Evolutionary conservation across 2,113 vertebrate species (phyloP).

Genomic region (Cynocephalus volans): DNA sequence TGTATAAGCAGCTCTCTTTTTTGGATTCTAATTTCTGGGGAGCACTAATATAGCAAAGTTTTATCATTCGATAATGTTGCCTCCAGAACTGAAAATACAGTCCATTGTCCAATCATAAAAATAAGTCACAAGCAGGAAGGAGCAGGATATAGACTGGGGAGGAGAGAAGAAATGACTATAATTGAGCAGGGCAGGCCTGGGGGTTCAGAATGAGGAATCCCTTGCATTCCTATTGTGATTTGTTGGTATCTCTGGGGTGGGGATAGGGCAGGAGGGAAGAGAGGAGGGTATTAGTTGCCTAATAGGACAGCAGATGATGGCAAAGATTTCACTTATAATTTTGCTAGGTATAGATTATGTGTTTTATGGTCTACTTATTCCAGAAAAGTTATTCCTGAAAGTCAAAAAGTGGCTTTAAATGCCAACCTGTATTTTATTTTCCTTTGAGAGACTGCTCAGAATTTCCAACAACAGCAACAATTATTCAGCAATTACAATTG

Average conservation of each 20-base stretch:
- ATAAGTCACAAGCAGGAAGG: background rate
- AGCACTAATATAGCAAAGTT: background rate
- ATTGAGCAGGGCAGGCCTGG: background rate
- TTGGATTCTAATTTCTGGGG: background rate
- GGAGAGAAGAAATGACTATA: background rate
- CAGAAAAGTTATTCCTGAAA: background rate
- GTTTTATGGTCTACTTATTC: background rate
- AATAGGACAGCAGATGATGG: background rate
- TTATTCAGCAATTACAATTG: background rate
- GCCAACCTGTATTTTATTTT: background rate
- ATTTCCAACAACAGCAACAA: background rate
- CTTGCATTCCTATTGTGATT: rapidly evolving
- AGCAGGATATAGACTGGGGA: background rate
- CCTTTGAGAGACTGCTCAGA: background rate
- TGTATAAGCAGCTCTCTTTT: background rate
- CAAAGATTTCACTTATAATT: background rate
- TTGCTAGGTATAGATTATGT: background rate
- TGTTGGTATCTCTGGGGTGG: background rate
- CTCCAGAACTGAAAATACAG: background rate
- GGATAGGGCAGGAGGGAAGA: background rate
- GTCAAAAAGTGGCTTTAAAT: background rate
- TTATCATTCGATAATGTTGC: background rate
- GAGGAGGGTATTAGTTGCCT: background rate
- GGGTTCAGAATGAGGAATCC: background rate
- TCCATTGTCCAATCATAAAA: background rate